phyloP scores from a whole-genome alignment of 2,888 invertebrate species.

The Ichneumoninae sp. region DNA sequence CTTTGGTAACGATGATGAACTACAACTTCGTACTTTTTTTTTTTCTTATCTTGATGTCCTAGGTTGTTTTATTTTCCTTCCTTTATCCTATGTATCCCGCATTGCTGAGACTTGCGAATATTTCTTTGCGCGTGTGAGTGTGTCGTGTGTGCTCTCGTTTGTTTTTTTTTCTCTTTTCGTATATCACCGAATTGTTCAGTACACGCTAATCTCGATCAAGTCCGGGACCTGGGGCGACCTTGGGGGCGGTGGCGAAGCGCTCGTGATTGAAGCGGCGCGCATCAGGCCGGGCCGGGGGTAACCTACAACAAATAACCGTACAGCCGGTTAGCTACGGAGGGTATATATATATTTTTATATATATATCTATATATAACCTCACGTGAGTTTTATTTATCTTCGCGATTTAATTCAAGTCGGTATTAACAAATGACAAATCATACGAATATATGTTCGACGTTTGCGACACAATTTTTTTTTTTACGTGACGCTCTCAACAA shows the following conservation, averaged over 20 bases:
- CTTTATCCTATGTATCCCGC: conserved; percentile 53
- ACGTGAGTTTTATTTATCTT: conserved; percentile 36
- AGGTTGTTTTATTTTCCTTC: conserved; percentile 28
- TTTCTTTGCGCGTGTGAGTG: conserved; percentile 50
- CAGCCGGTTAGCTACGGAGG: conserved; percentile 71
- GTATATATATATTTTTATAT: conserved; percentile 58
- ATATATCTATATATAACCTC: conserved; percentile 60
- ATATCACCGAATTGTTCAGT: conserved; percentile 74
- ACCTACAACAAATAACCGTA: conserved; percentile 83
- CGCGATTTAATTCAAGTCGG: conserved; percentile 19
- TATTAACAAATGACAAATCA: conserved; percentile 29
- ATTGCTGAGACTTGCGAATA: conserved; percentile 43
- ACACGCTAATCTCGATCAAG: conserved; percentile 77
- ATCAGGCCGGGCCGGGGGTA: conserved; percentile 84
- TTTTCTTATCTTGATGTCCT: conserved; percentile 36
- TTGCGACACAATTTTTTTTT: conserved; percentile 10
- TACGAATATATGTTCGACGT: conserved; percentile 27
- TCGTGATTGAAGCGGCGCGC: conserved; percentile 82
- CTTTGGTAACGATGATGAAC: conserved; percentile 1
- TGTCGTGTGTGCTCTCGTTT: conserved; percentile 54
- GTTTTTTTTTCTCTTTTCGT: conserved; percentile 63
- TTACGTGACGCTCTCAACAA: conserved; percentile 39
- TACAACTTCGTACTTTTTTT: not conserved
- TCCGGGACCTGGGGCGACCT: conserved; percentile 75
- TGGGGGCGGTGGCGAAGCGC: conserved; percentile 78